These are phyloP conservation scores for Paragorgia papillata DNA, from an alignment of 92 coral and sea anemone species.

Conservation along the genomic window DNA sequence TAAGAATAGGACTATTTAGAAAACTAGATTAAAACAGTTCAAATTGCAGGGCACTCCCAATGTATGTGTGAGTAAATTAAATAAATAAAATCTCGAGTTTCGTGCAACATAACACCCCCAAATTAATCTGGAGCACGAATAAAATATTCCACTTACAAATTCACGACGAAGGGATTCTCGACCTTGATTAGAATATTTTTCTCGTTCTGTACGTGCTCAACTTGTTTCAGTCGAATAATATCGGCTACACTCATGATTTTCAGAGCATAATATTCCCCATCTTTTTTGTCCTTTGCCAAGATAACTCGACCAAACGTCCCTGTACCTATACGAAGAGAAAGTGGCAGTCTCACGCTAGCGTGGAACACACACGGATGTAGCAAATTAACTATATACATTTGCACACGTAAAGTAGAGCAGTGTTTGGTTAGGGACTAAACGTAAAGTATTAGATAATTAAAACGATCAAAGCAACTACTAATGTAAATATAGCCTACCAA, in stretches of 20 bases:
- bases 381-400: slow-evolving; percentile 31
- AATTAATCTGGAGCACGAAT: neutral
- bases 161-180: slow-evolving; percentile 96
- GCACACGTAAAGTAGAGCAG: neutral
- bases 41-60: slow-evolving; percentile 11
- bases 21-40: too few species aligned
- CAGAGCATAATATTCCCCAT: slow-evolving; percentile 84
- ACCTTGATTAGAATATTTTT: slow-evolving; percentile 83
- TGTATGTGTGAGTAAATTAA: neutral
- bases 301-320: slow-evolving; percentile 98
- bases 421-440: slow-evolving; percentile 19
- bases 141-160: slow-evolving; percentile 74
- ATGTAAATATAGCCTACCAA: slow-evolving; percentile 74
- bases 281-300: slow-evolving; percentile 72
- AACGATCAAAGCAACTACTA: slow-evolving; percentile 4
- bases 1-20: too few species aligned
- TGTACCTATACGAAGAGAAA: slow-evolving; percentile 71
- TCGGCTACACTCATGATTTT: slow-evolving; percentile 97
- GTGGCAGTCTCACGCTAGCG: slow-evolving; percentile 4
- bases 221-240: slow-evolving; percentile 96
- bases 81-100: neutral
- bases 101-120: too few species aligned
- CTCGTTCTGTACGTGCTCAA: slow-evolving; percentile 98
- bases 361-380: slow-evolving; percentile 22
- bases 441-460: slow-evolving; percentile 37